Evolutionary conservation across 2,113 vertebrate genomes (phyloP), one percentile per base, ranked within the genome.

Genomic region (Notiomystis cincta): DNA sequence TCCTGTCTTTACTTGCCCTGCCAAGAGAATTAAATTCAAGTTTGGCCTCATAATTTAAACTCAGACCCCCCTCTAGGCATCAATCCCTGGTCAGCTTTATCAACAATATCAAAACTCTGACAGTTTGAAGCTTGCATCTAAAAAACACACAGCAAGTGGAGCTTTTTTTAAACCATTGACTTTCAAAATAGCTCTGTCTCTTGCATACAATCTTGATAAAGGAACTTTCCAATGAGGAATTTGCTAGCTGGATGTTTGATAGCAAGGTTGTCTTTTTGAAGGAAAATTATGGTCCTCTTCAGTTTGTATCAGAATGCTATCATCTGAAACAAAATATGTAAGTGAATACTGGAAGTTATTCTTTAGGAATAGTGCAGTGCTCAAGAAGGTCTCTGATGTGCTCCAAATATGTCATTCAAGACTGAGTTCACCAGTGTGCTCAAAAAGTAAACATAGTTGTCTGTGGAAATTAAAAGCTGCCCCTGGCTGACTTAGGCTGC

Each of bases 131-230:
- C 94, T 91, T 91, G 88, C 89, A 82, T 98, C 92, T 96, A 38
- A 87, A 96, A 97, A 95, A 89, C 78, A 96, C 65, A 91, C 38
- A 90, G 73, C 10, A 71, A 97, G 56, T 8, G n/a, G 33, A 86
- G 95, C 31, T 87, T 95, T 96, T 94, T 71, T 67, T 60, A 89
- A 95, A 90, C n/a, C 91, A 96, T 95, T 98, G 97, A 98, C 96
- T 98, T 98, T 98, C 97, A 97, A 98, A 98, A 94, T 51, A 97
- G 94, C 66, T 91, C 77, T 88, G 66, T 82, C 96, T 94, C 77
- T 95, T 96, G 92, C 94, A 83, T 91, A 44, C 72, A 65, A 94
- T 97, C 96, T 95, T 90, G 97, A 98, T 98, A 98, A 97, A 86
- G 61, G 77, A 85, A 91, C 44, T 95, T 97, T 97, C 86, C 73